Percentiles rank a stretch among this genome's conserved stretches.
These are phyloP conservation scores for Byasa hedistus DNA, from an alignment of 2,888 invertebrate genomes.

Conservation along the genomic window DNA sequence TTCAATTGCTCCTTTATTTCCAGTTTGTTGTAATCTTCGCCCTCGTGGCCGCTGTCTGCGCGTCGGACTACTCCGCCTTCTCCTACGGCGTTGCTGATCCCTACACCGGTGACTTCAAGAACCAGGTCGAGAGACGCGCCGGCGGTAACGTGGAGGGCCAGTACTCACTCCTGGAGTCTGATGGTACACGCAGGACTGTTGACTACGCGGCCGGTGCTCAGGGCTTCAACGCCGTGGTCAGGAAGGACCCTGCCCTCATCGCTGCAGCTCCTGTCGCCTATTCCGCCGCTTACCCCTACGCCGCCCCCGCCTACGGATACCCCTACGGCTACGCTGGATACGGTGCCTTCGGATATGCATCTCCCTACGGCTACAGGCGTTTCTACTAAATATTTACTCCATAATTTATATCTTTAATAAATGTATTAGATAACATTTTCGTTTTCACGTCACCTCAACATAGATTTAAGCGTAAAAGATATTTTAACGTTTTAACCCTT, in stretches of 20 bases:
- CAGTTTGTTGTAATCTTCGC: slow-evolving; percentile 59
- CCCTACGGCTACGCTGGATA: slow-evolving; percentile 32
- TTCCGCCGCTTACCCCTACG: slow-evolving; percentile 42
- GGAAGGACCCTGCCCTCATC: slow-evolving; percentile 69
- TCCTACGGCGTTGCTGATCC: slow-evolving; percentile 75
- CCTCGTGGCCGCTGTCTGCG: slow-evolving; percentile 48
- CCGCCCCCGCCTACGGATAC: slow-evolving; percentile 63
- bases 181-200: slow-evolving; percentile 76
- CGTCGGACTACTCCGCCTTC: slow-evolving; percentile 61
- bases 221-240: slow-evolving; percentile 80
- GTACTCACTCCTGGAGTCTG: slow-evolving; percentile 77
- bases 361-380: slow-evolving; percentile 46
- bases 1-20: slow-evolving; percentile 33
- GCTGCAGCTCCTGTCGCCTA: slow-evolving; percentile 45
- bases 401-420: too few species aligned
- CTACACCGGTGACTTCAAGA: slow-evolving; percentile 74
- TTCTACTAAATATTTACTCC: slow-evolving; percentile 40
- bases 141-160: slow-evolving; percentile 76
- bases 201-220: slow-evolving; percentile 77
- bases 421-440: too few species aligned
- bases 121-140: slow-evolving; percentile 72
- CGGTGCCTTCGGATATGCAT: slow-evolving; percentile 34
- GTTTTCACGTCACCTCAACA: too few species aligned
- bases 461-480: too few species aligned
- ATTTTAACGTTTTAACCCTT: too few species aligned